These are phyloP conservation scores for Glossophaga mutica DNA, from an alignment of 2,797 vertebrate species.

Conservation along the genomic window DNA sequence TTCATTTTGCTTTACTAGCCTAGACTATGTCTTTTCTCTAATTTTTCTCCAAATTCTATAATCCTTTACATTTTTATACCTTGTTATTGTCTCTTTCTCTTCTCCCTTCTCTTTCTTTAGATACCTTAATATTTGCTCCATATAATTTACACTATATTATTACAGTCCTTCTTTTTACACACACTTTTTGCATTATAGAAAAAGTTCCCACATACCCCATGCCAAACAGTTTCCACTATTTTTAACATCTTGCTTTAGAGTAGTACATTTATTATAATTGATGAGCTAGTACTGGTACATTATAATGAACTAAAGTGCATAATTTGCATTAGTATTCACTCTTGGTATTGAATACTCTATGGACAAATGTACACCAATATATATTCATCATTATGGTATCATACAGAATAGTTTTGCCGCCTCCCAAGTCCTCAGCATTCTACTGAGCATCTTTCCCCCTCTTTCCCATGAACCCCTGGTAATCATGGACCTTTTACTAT, in stretches of 20 bases:
- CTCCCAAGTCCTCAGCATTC: neutral
- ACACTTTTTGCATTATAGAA: neutral
- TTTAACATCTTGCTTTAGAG: neutral
- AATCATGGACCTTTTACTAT: neutral
- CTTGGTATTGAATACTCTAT: neutral
- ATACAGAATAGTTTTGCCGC: neutral
- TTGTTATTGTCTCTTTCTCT: neutral
- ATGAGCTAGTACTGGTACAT: neutral
- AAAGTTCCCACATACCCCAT: neutral
- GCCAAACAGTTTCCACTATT: neutral
- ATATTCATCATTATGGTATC: neutral
- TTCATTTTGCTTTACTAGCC: neutral
- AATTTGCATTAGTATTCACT: neutral
- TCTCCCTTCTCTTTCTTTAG: neutral
- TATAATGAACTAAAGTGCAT: neutral
- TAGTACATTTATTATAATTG: neutral
- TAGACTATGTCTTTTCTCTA: neutral
- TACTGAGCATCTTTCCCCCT: neutral
- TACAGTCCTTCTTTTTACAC: neutral
- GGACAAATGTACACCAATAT: neutral
- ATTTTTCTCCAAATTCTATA: neutral
- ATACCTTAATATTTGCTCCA: neutral
- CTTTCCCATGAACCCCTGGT: rapidly evolving
- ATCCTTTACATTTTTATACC: neutral
- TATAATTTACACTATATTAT: neutral